Evolutionary conservation across 2,797 vertebrate genomes (phyloP).

Genomic region (Remorina albescens): DNA sequence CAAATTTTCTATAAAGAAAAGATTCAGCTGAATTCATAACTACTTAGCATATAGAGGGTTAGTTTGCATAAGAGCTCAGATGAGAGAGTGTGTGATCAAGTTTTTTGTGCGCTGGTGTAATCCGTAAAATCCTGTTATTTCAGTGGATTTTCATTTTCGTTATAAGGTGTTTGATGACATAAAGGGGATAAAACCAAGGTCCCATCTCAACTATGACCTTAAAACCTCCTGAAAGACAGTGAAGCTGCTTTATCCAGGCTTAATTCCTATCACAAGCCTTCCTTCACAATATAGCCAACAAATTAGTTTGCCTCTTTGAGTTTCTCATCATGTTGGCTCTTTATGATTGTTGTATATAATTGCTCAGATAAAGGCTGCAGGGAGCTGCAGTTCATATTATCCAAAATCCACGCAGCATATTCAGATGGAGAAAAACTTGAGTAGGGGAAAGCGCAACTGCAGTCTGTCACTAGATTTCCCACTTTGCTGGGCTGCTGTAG

Average conservation of each 20-base stretch:
- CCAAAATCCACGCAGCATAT: slow-evolving; percentile 43
- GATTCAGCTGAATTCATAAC: slow-evolving; percentile 2
- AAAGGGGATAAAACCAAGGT: slow-evolving; percentile 52
- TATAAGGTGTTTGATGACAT: slow-evolving; percentile 51
- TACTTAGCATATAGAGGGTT: neutral
- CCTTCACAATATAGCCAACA: slow-evolving; percentile 19
- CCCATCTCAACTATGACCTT: slow-evolving; percentile 31
- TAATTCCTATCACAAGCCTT: slow-evolving; percentile 30
- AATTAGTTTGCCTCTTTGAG: slow-evolving; percentile 35
- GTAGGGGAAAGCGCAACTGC: slow-evolving; percentile 46
- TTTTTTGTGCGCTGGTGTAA: slow-evolving; percentile 32
- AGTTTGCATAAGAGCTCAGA: neutral
- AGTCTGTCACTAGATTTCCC: slow-evolving; percentile 52
- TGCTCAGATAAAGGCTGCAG: slow-evolving; percentile 41
- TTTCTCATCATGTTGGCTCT: slow-evolving; percentile 35
- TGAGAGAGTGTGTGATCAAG: slow-evolving; percentile 10
- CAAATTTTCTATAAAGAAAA: neutral
- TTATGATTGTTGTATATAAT: slow-evolving; percentile 31
- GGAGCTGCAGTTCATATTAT: slow-evolving; percentile 55
- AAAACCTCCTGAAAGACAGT: slow-evolving; percentile 19
- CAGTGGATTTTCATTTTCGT: slow-evolving; percentile 69
- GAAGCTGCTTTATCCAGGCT: slow-evolving; percentile 37
- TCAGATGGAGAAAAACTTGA: slow-evolving; percentile 48
- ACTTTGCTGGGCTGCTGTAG: slow-evolving; percentile 52
- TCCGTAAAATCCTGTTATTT: slow-evolving; percentile 67